These are phyloP conservation scores for Aviceda subcristata DNA, from an alignment of 2,113 vertebrate genomes.

Conservation along the genomic window DNA sequence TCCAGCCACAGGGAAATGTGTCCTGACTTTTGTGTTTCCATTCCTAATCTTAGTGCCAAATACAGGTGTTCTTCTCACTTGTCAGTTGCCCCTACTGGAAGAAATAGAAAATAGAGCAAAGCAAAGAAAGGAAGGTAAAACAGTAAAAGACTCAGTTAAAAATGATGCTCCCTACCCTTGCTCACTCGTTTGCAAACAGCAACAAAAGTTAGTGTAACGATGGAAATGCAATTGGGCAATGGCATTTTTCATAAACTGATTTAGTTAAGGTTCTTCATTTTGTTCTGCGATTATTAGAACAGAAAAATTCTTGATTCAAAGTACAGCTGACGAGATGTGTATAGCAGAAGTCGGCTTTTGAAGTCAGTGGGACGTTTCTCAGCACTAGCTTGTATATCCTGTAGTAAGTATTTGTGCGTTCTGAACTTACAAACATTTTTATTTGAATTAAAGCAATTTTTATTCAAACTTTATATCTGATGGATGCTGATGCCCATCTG, in stretches of 20 bases:
- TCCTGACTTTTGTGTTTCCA: not conserved
- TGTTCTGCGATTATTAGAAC: not conserved
- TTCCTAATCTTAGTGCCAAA: not conserved
- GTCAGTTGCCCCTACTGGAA: not conserved
- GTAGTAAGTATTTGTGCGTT: not conserved
- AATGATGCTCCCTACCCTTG: not conserved
- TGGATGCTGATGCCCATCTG: not conserved
- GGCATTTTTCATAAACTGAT: not conserved
- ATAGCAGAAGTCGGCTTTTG: not conserved
- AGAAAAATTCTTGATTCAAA: not conserved
- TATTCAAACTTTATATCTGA: not conserved
- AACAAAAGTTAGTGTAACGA: accelerated
- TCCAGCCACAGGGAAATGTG: not conserved
- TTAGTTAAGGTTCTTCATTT: not conserved
- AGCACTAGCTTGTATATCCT: not conserved
- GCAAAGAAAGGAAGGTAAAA: not conserved
- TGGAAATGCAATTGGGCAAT: not conserved
- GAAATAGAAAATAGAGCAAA: not conserved
- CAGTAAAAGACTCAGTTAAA: not conserved
- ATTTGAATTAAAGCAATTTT: not conserved
- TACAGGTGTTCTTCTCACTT: not conserved
- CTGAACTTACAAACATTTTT: not conserved
- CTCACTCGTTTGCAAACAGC: not conserved
- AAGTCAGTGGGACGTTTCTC: not conserved
- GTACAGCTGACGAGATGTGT: not conserved